Base-by-base conservation (phyloP, 1,140 invertebrate genomes). In the Sitodiplosis mosellana region DNA sequence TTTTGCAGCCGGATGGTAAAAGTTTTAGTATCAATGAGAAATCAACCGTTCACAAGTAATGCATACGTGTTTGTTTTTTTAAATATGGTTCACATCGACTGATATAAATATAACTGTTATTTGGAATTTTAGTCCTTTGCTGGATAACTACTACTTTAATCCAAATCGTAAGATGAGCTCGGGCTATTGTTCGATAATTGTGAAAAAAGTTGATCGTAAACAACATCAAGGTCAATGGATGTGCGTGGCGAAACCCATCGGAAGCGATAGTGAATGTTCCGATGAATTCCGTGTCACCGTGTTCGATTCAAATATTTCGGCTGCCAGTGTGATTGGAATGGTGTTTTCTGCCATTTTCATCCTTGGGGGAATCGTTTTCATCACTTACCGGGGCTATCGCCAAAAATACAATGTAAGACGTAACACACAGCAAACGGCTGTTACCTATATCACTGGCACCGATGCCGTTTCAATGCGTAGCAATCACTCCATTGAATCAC, bases 21-120 rank as follows among this genome's bases (percentile, higher is more conserved):
- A 18, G 41, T 43, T 43, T 43, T 21, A 43, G 41, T 43, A 20
- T 43, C 2, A 43, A 43, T 20, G 41, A 43, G 41, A 5, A 43
- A 14, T 7, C 19, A 12, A 43, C 41, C 5, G 11, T 18, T 7
- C 4, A 4, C 41, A 43, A 43, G 41, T 43, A 43, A 43, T 5
- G 4, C 2, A 18, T 20, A 43, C 18, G 8, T 15, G 4, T 19
- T 2, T 5, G 14, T 14, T 7, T 7, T n/a, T 18, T 20, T 12
- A 43, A 43, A 19, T 14, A 6, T 18, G 2, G 15, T 20, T 14
- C 11, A 5, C 2, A 7, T 19, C 7, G 15, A 43, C 27, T 10
- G 27, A 27, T 5, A 27, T 5, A 10, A 3, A 10, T 27, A 5
- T 5, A 27, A 27, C 3, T 27, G 27, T 10, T 27, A 27, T 14